phyloP scores from a whole-genome alignment of 2,888 invertebrate genomes.

The Machimus rusticus region DNA sequence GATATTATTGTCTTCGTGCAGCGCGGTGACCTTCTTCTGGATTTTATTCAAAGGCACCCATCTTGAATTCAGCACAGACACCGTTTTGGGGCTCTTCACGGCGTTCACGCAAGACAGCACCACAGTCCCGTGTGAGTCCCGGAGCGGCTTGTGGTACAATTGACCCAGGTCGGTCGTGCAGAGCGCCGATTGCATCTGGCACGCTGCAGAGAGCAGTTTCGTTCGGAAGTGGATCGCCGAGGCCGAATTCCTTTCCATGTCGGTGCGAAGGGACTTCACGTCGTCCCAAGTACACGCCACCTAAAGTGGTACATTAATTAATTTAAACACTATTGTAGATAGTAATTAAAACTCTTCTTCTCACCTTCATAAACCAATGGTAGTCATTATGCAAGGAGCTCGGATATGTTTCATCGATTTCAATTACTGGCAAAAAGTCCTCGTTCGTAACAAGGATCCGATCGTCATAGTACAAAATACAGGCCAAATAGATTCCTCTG shows the following conservation, averaged over 20 bases:
- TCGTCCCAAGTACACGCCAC: conserved; percentile 98
- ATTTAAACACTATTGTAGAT: too few relatives aligned
- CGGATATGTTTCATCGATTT: conserved; percentile 95
- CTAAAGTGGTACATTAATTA: conserved; percentile 58
- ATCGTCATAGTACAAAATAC: conserved; percentile 94
- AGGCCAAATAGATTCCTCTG: conserved; percentile 93
- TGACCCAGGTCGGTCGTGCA: conserved; percentile 95
- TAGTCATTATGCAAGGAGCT: conserved; percentile 91
- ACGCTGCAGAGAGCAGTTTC: conserved; percentile 90
- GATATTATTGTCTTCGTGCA: conserved; percentile 78
- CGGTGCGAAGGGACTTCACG: conserved; percentile 86
- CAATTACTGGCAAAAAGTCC: conserved; percentile 95
- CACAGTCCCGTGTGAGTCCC: conserved; percentile 88
- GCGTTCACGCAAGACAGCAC: conserved; percentile 86
- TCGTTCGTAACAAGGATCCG: conserved; percentile 96
- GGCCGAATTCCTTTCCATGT: conserved; percentile 93
- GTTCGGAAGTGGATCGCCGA: conserved; percentile 91
- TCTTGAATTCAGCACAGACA: conserved; percentile 88
- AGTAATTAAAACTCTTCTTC: neutral
- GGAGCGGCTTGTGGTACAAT: conserved; percentile 88
- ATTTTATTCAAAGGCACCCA: conserved; percentile 91
- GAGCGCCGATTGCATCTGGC: conserved; percentile 90
- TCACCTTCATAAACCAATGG: conserved; percentile 96
- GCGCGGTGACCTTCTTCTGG: conserved; percentile 77
- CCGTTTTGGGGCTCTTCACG: conserved; percentile 73